Percentiles rank a stretch among this genome's conserved stretches.
Evolutionary conservation across 1,140 invertebrate genomes (phyloP).

Genomic region (Penaeus chinensis): DNA sequence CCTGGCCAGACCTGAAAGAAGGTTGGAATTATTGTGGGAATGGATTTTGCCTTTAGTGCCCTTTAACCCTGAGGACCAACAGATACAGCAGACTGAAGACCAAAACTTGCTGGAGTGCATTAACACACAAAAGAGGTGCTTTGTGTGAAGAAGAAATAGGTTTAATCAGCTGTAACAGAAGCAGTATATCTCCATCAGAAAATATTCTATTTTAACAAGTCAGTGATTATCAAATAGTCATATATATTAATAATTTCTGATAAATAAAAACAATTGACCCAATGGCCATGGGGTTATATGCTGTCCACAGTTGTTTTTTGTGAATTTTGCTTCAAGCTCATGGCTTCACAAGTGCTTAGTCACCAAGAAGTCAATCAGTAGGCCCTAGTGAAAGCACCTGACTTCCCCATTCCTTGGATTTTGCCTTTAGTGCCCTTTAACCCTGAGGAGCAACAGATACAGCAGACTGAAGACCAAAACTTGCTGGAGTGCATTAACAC

Average conservation of each 20-base stretch:
- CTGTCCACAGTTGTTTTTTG: no score
- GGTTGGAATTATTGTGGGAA: not conserved
- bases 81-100: not conserved
- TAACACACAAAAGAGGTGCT: not conserved
- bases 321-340: no score
- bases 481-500: not conserved
- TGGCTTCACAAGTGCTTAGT: no score
- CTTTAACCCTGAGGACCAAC: slow-evolving; percentile 73
- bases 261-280: no score
- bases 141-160: not conserved
- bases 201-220: no score
- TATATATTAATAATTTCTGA: no score
- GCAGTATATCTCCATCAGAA: no score
- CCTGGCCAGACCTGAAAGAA: not conserved
- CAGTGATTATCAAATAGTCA: no score
- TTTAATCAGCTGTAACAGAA: not conserved
- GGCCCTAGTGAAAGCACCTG: no score
- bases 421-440: slow-evolving; percentile 80
- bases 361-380: no score
- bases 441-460: slow-evolving; percentile 69
- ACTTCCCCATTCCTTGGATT: no score
- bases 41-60: slow-evolving; percentile 76
- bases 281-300: no score
- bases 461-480: not conserved
- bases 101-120: not conserved